Base-by-base conservation (phyloP, 2,113 vertebrate genomes). In the Piliocolobus tephrosceles region DNA sequence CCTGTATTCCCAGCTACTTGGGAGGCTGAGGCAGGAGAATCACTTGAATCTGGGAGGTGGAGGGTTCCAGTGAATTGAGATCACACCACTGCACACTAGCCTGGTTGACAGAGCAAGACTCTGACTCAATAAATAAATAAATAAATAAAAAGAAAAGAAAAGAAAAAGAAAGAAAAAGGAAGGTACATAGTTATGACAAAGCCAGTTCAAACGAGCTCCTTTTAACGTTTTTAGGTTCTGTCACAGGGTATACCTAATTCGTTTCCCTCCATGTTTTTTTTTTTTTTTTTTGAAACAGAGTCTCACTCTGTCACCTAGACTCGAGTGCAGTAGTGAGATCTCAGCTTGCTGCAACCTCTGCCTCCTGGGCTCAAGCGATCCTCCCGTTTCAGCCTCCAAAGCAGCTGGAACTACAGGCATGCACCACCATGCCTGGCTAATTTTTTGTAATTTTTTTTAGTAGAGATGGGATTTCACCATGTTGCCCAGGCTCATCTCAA, bases 91-190 rank as follows among this genome's bases (percentile, higher is more conserved):
- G 66, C 32, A 68, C 66, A 18, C 66, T 32, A 68, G 66, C 32
- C 66, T 68, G 16, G 14, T 32, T 35, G 32, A 68, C 66, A 68
- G 66, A 68, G 14, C 32, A 35, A 68, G 32, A 68, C 0, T 61
- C 58, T 68, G 66, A 3, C 32, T 68, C 32, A 68, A 68, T 14
- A 64, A 66, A 55, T 20, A 55, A 55, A 55, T 55, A 55, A 55
- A 55, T 55, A 55, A 20, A 52, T 52, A 52, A 18, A 52, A 52
- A 6, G 2, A 52, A 18, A 52, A 52, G 16, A 18, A 25, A 58
- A 57, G 3, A 86, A 95, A 88, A 90, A 43, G 75, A 13, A 76
- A 43, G 92, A n/a, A 14, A 87, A 95, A 86, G 88, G n/a, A 76
- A 23, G 90, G n/a, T 40, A 78, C 4, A 66, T 0, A 82, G 5